These are phyloP conservation scores for Pogona vitticeps DNA, from an alignment of 2,113 vertebrate species.

Conservation along the genomic window DNA sequence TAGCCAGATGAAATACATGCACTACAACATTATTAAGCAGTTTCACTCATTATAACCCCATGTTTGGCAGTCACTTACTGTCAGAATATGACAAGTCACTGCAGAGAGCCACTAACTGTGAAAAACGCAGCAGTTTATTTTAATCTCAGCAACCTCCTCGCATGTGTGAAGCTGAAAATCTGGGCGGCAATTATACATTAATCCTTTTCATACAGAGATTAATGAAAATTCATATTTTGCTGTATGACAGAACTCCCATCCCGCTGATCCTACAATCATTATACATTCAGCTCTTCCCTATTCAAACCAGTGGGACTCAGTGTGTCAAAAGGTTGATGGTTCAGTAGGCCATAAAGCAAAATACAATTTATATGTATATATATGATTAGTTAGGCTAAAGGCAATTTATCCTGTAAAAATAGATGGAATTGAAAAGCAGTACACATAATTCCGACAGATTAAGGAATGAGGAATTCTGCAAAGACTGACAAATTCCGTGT, in stretches of 20 bases:
- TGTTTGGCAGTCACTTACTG: not conserved
- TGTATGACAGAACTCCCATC: constrained; percentile 15
- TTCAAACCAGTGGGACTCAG: constrained; percentile 5
- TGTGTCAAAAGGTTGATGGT: constrained; percentile 30
- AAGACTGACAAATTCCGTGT: not conserved
- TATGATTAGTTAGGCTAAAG: constrained; percentile 11
- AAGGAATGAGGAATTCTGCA: not conserved
- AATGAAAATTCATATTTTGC: not conserved
- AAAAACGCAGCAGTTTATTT: constrained; percentile 40
- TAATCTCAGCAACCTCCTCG: not conserved
- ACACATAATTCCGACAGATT: constrained; percentile 11
- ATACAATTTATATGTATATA: constrained; percentile 29
- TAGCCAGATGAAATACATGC: constrained; percentile 18
- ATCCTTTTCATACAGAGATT: not conserved
- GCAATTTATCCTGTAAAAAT: constrained; percentile 28
- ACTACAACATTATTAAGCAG: constrained; percentile 16
- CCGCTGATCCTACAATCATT: constrained; percentile 22
- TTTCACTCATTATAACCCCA: constrained; percentile 18
- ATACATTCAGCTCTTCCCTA: constrained; percentile 16
- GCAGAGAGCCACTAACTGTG: not conserved
- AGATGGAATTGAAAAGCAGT: constrained; percentile 21
- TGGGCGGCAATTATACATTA: constrained; percentile 21
- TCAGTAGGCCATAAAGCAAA: constrained; percentile 32
- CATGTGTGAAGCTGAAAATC: not conserved
- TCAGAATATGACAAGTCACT: not conserved